phyloP scores from a whole-genome alignment of 2,888 invertebrate species.

The Watsonalla cultraria region DNA sequence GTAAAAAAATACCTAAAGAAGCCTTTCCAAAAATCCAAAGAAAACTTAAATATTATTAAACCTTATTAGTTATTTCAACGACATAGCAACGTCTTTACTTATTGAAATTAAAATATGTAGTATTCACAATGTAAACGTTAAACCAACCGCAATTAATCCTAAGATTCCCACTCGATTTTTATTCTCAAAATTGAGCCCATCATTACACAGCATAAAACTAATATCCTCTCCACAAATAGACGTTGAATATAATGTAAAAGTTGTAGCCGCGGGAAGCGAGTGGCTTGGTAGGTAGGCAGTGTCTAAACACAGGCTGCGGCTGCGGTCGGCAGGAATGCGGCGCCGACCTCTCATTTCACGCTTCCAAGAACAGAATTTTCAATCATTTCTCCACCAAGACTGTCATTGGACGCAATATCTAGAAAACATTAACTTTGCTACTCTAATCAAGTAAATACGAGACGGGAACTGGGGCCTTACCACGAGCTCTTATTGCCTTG shows the following conservation, averaged over 20 bases:
- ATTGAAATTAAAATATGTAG: too few species aligned
- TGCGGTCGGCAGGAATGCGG: slow-evolving; percentile 68
- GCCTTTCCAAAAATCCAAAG: too few species aligned
- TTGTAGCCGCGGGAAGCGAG: slow-evolving; percentile 8
- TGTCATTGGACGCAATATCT: slow-evolving; percentile 55
- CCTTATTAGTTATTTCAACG: too few species aligned
- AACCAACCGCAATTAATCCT: too few species aligned
- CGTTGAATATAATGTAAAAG: neutral
- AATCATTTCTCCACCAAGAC: slow-evolving; percentile 58
- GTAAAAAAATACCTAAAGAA: too few species aligned
- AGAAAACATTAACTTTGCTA: slow-evolving; percentile 37
- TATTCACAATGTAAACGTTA: too few species aligned
- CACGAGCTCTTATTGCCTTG: too few species aligned
- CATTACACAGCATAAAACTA: neutral
- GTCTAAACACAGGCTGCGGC: slow-evolving; percentile 67
- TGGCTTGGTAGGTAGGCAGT: slow-evolving; percentile 20
- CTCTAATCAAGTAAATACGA: slow-evolving; percentile 23
- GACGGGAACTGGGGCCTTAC: slow-evolving; percentile 22
- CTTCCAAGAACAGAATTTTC: slow-evolving; percentile 66
- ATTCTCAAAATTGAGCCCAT: neutral
- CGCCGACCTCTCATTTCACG: slow-evolving; percentile 56
- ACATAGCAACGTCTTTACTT: too few species aligned
- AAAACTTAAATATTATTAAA: too few species aligned
- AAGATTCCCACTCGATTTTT: too few species aligned
- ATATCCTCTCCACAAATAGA: neutral